Evolutionary conservation across 2,888 invertebrate species (phyloP).

Genomic region (Cataglyphis livida): DNA sequence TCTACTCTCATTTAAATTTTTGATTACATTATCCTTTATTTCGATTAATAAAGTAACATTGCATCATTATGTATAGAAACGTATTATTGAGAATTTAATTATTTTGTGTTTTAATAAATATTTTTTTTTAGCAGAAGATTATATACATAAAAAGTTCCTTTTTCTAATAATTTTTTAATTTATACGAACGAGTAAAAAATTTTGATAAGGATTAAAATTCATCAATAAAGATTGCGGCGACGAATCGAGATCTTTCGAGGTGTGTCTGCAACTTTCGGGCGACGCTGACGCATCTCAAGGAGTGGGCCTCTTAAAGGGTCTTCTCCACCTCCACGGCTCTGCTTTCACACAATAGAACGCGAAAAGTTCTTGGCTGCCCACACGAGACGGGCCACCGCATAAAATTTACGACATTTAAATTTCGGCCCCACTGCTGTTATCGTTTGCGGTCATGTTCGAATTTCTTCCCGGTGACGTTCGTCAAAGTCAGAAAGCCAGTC

Average conservation of each 20-base stretch:
- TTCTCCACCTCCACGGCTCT: not conserved
- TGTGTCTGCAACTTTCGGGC: conserved; percentile 4
- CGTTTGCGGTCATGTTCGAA: conserved; percentile 65
- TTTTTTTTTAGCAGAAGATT: not conserved
- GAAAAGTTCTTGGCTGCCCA: conserved; percentile 25
- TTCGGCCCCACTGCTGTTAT: conserved; percentile 70
- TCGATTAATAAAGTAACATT: not conserved
- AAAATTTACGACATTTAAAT: conserved; percentile 79
- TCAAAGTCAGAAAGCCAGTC: conserved; percentile 53
- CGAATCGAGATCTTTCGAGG: conserved; percentile 17
- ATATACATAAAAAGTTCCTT: not conserved
- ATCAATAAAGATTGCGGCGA: conserved; percentile 4
- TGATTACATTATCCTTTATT: not conserved
- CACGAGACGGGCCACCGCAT: conserved; percentile 47
- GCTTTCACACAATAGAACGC: conserved; percentile 55
- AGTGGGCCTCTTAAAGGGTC: conserved; percentile 43
- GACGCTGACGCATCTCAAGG: conserved; percentile 9
- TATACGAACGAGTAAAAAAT: not conserved
- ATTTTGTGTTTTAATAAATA: not conserved
- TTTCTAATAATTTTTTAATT: not conserved
- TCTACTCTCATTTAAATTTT: not conserved
- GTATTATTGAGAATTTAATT: not conserved
- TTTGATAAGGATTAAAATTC: not conserved
- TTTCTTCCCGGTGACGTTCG: conserved; percentile 60
- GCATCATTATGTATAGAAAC: not conserved